phyloP scores from a whole-genome alignment of 2,888 invertebrate genomes.

The Steinernema carpocapsae region DNA sequence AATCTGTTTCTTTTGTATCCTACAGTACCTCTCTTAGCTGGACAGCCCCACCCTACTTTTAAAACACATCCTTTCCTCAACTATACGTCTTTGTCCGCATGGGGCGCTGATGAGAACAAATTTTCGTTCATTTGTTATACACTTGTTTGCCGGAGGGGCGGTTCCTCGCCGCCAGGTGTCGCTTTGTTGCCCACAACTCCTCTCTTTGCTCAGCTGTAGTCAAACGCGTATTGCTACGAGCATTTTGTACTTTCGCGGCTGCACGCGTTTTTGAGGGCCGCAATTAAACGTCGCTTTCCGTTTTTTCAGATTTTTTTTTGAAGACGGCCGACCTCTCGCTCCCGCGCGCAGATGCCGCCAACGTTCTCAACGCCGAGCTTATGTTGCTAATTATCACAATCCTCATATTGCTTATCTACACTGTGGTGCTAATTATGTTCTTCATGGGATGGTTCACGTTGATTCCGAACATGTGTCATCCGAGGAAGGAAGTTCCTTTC shows the following conservation, averaged over 20 bases:
- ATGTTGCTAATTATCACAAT: slow-evolving; percentile 50
- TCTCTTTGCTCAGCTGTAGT: slow-evolving; percentile 21
- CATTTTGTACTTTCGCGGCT: not conserved
- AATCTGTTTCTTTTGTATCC: no score
- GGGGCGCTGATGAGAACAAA: slow-evolving; percentile 4
- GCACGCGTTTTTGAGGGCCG: not conserved
- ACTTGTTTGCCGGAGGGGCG: slow-evolving; percentile 2
- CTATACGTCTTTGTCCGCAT: slow-evolving; percentile 10
- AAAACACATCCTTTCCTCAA: no score
- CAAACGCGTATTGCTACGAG: not conserved
- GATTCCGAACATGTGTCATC: slow-evolving; percentile 51
- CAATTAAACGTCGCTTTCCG: not conserved
- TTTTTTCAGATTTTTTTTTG: no score
- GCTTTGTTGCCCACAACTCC: slow-evolving; percentile 10
- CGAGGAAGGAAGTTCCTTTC: slow-evolving; percentile 50
- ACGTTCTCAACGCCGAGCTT: not conserved
- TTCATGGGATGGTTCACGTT: slow-evolving; percentile 59
- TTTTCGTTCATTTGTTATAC: slow-evolving; percentile 3
- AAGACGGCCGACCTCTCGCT: not conserved
- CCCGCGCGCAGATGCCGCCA: slow-evolving; percentile 23
- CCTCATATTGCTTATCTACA: slow-evolving; percentile 51
- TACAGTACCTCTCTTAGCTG: no score
- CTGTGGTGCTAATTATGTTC: slow-evolving; percentile 53
- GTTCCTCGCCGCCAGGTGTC: slow-evolving; percentile 18
- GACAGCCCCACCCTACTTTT: no score